Conservation (phyloP, 2,888 invertebrate genomes). For the Plusia festucae region DNA sequence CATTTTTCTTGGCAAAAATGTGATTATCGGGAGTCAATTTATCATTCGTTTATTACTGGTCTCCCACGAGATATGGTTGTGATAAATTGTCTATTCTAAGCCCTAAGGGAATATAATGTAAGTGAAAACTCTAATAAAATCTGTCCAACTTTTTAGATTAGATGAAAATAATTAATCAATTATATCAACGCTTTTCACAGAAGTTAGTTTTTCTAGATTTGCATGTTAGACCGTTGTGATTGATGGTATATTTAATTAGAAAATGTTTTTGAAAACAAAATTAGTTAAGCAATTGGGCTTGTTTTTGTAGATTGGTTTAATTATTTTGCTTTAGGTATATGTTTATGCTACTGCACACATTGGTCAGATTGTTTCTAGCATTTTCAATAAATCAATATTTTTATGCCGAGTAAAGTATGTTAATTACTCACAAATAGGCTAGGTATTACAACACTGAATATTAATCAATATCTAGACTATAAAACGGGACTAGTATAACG, state of each 20-base stretch:
- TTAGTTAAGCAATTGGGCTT: background rate
- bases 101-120: conserved; percentile 11
- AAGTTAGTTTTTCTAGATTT: background rate
- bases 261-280: conserved; percentile 3
- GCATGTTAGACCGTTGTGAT: conserved; percentile 1
- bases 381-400: no score
- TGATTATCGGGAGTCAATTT: conserved; percentile 13
- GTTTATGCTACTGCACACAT: no score
- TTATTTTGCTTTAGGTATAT: background rate
- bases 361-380: no score
- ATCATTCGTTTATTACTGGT: conserved; percentile 22
- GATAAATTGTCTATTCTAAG: conserved; percentile 18
- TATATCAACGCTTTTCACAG: background rate
- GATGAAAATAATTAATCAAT: conserved; percentile 11
- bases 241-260: background rate
- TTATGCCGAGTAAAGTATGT: no score
- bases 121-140: conserved; percentile 27
- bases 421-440: no score
- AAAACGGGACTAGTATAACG: background rate
- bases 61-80: conserved; percentile 15
- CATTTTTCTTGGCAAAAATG: background rate
- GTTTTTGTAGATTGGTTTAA: background rate
- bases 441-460: background rate
- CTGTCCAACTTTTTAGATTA: conserved; percentile 29
- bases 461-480: background rate